Conservation (phyloP, 2,797 vertebrate species). For the Crocidura indochinensis region DNA sequence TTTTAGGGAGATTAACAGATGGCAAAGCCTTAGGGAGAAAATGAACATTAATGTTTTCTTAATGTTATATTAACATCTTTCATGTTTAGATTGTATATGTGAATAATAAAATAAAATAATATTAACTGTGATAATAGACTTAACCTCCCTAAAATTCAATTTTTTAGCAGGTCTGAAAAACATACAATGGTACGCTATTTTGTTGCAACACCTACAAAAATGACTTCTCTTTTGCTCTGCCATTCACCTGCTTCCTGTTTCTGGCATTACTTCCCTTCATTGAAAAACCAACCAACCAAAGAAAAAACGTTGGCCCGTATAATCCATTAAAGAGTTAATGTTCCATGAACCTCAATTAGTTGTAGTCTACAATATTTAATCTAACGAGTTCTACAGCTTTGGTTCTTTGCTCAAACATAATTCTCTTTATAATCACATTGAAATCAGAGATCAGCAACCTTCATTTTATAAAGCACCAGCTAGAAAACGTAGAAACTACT, state of each 20-base stretch:
- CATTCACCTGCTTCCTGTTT: neutral
- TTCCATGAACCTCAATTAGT: neutral
- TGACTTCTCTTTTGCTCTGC: neutral
- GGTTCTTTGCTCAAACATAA: neutral
- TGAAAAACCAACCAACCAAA: neutral
- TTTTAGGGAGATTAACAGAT: neutral
- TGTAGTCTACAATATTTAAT: neutral
- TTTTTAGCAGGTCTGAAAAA: neutral
- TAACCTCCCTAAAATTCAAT: slow-evolving; percentile 49
- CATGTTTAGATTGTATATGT: neutral
- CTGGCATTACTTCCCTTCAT: neutral
- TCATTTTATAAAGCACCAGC: neutral
- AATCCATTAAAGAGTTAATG: neutral
- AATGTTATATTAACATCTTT: neutral
- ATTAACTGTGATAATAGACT: neutral
- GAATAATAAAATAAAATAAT: neutral
- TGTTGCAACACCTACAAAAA: neutral
- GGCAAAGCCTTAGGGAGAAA: neutral
- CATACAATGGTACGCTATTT: neutral
- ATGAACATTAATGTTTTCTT: neutral
- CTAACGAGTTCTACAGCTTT: neutral
- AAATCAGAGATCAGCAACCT: neutral
- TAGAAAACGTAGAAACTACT: neutral
- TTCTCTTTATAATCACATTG: neutral
- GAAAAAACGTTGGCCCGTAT: neutral